phyloP scores from a whole-genome alignment of 2,888 invertebrate species.

The Cylloceria caligata region DNA sequence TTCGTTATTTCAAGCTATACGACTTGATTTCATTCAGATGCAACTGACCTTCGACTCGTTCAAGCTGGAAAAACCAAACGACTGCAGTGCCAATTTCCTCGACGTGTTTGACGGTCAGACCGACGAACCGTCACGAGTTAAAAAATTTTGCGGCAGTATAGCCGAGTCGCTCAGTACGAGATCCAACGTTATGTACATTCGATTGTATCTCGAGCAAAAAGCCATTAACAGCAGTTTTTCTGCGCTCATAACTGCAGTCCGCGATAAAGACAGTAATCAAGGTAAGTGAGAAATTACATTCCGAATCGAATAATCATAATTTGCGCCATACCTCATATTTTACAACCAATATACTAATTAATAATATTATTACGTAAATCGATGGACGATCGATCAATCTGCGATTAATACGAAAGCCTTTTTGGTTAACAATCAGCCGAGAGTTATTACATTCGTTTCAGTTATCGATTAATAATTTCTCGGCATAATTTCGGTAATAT shows the following conservation, averaged over 20 bases:
- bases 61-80: conserved; percentile 90
- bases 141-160: conserved; percentile 94
- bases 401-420: too few species aligned
- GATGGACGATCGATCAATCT: too few species aligned
- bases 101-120: conserved; percentile 89
- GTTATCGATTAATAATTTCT: too few species aligned
- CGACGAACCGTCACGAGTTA: conserved; percentile 87
- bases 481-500: too few species aligned
- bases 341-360: too few species aligned
- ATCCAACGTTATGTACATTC: conserved; percentile 90
- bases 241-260: conserved; percentile 91
- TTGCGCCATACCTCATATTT: too few species aligned
- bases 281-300: conserved; percentile 78
- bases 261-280: conserved; percentile 86
- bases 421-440: too few species aligned
- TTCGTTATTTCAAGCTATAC: not conserved
- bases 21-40: conserved; percentile 85
- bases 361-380: too few species aligned
- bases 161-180: conserved; percentile 91
- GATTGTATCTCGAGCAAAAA: conserved; percentile 89
- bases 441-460: too few species aligned
- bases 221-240: conserved; percentile 88
- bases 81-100: conserved; percentile 91
- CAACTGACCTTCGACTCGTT: conserved; percentile 89
- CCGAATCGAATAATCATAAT: too few species aligned